Evolutionary conservation across 2,888 invertebrate species (phyloP).

Genomic region (Nomada lathburiana): DNA sequence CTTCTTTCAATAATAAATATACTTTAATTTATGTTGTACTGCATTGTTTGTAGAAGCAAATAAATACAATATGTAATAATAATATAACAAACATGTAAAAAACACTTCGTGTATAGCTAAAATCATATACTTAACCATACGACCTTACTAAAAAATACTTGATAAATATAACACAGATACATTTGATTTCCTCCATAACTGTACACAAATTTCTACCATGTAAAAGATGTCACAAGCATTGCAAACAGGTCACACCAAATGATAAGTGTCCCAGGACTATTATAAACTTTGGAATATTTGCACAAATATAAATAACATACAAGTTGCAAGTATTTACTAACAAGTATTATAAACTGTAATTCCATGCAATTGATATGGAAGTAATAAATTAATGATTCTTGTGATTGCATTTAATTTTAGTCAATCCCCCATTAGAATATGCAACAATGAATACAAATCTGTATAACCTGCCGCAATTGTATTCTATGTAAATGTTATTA

Average conservation of each 20-base stretch:
- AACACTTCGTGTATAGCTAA: not conserved
- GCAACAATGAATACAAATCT: conserved; percentile 52
- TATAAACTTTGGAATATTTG: conserved; percentile 65
- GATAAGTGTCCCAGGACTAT: conserved; percentile 36
- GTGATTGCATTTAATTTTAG: conserved; percentile 37
- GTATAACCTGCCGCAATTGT: conserved; percentile 35
- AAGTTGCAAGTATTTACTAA: conserved; percentile 48
- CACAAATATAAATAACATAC: conserved; percentile 51
- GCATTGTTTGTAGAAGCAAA: conserved; percentile 39
- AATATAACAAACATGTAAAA: conserved; percentile 11
- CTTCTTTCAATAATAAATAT: conserved; percentile 15
- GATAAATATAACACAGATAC: conserved; percentile 34
- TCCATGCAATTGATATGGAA: conserved; percentile 36
- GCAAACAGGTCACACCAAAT: conserved; percentile 28
- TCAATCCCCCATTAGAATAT: conserved; percentile 27
- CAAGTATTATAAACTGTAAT: conserved; percentile 42
- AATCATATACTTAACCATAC: not conserved
- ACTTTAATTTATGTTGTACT: conserved; percentile 39
- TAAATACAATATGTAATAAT: conserved; percentile 21
- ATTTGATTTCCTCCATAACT: conserved; percentile 24
- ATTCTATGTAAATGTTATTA: conserved; percentile 37
- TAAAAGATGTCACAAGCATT: conserved; percentile 40
- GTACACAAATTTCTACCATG: conserved; percentile 13
- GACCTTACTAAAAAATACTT: conserved; percentile 19
- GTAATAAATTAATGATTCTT: conserved; percentile 40